phyloP scores from a whole-genome alignment of 1,140 invertebrate genomes.

The Philotrypesis tridentata region DNA sequence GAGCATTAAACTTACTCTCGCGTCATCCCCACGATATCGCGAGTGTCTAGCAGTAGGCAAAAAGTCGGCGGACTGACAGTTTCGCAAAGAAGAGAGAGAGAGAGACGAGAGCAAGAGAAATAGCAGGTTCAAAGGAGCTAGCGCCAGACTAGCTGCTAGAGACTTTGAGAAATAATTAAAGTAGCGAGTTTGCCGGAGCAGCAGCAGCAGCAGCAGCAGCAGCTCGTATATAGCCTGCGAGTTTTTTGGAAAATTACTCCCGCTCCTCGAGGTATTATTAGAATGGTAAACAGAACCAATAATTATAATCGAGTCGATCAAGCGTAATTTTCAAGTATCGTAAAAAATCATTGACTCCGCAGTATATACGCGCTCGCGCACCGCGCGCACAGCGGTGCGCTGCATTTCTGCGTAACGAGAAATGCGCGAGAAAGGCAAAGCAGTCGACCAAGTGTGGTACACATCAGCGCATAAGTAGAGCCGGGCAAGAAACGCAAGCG shows the following conservation, averaged over 20 bases:
- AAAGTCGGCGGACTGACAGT: not conserved
- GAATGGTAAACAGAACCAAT: not conserved
- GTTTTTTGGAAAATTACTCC: not conserved
- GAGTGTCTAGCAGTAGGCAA: slow-evolving; percentile 1
- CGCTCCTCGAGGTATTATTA: not conserved
- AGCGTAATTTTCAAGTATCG: too few species aligned
- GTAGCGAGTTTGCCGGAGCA: not conserved
- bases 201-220: too few species aligned
- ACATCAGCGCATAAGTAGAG: not conserved
- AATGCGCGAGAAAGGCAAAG: not conserved
- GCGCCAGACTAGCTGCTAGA: not conserved
- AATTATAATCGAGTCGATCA: not conserved
- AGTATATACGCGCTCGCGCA: too few species aligned
- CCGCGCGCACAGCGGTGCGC: too few species aligned
- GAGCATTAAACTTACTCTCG: not conserved
- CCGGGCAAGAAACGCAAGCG: not conserved
- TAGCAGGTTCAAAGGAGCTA: not conserved
- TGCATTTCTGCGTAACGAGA: slow-evolving; percentile 23
- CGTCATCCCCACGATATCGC: not conserved
- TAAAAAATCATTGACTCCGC: too few species aligned
- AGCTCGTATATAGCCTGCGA: too few species aligned
- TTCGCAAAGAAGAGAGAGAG: not conserved
- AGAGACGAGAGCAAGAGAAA: too few species aligned
- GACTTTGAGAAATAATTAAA: not conserved
- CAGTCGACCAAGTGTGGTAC: not conserved